These are phyloP conservation scores for Bombus balteatus DNA, from an alignment of 1,140 invertebrate genomes.

Conservation along the genomic window DNA sequence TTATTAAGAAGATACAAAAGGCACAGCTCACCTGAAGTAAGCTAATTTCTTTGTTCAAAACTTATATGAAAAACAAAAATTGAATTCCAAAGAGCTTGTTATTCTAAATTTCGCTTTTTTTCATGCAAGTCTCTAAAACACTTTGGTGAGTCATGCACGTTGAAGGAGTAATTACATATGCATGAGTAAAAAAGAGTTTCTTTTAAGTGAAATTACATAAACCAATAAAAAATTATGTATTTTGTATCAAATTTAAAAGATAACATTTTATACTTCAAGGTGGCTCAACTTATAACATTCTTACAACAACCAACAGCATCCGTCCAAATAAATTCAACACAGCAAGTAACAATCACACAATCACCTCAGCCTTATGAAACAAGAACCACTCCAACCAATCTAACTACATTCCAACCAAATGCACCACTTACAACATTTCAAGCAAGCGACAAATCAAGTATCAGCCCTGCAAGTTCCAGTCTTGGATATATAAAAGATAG, in stretches of 20 bases:
- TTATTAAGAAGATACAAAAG: slow-evolving; percentile 88
- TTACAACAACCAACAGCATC: slow-evolving; percentile 83
- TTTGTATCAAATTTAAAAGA: background rate
- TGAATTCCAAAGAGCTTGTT: slow-evolving; percentile 9
- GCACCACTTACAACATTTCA: slow-evolving; percentile 78
- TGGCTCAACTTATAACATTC: slow-evolving; percentile 87
- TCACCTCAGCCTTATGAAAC: slow-evolving; percentile 69
- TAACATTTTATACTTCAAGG: slow-evolving; percentile 74
- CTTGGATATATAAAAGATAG: slow-evolving; percentile 79
- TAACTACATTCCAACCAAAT: slow-evolving; percentile 80
- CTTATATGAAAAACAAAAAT: slow-evolving; percentile 1
- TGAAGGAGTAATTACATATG: slow-evolving; percentile 2
- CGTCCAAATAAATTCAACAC: slow-evolving; percentile 63
- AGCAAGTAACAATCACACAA: slow-evolving; percentile 67
- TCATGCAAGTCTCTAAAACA: slow-evolving; percentile 79
- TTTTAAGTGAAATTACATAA: background rate
- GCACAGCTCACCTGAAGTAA: slow-evolving; percentile 84
- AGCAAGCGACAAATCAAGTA: slow-evolving; percentile 80
- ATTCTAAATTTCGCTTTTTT: slow-evolving; percentile 63
- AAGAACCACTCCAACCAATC: slow-evolving; percentile 75
- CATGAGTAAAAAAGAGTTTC: background rate
- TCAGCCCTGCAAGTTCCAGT: slow-evolving; percentile 78
- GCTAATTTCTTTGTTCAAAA: slow-evolving; percentile 32
- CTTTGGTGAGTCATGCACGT: slow-evolving; percentile 74
- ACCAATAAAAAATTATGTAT: background rate